Percentiles rank a stretch among this genome's conserved stretches.
phyloP scores from a whole-genome alignment of 2,888 invertebrate species.

The Alloscopus bannaensis region DNA sequence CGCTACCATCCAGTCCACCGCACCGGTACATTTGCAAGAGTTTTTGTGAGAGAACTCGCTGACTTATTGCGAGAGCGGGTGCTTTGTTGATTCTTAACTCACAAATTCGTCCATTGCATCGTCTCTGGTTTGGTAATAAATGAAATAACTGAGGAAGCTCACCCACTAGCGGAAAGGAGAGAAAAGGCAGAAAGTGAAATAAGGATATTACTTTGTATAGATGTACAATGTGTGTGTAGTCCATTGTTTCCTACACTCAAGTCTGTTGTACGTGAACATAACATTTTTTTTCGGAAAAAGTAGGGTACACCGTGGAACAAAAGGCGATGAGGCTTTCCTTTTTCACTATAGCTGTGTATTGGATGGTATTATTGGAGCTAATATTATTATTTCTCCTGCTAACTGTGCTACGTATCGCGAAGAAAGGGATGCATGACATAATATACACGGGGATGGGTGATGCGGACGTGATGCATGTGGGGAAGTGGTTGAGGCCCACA shows the following conservation, averaged over 20 bases:
- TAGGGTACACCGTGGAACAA: conserved; percentile 23
- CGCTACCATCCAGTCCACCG: no score
- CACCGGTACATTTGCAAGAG: no score
- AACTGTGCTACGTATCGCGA: conserved; percentile 25
- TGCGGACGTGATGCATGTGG: conserved; percentile 19
- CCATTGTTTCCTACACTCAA: neutral
- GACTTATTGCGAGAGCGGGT: no score
- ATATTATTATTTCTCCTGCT: conserved; percentile 48
- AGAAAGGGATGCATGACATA: conserved; percentile 22
- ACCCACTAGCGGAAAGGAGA: conserved; percentile 25
- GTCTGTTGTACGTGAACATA: neutral
- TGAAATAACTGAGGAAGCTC: conserved; percentile 46
- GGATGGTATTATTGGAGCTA: conserved; percentile 32
- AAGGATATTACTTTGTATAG: conserved; percentile 36
- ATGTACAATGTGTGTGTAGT: neutral
- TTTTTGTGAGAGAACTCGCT: no score
- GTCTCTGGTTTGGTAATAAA: conserved; percentile 45
- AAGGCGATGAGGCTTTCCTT: neutral
- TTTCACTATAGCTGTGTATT: conserved; percentile 6
- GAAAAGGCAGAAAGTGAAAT: conserved; percentile 22
- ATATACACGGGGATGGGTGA: conserved; percentile 3
- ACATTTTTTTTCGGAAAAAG: neutral
- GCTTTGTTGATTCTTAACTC: conserved; percentile 20
- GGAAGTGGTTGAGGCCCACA: conserved; percentile 43
- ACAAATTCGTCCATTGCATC: conserved; percentile 34